phyloP scores from a whole-genome alignment of 2,888 invertebrate species.

The Gastracanthus pulcherrimus region DNA sequence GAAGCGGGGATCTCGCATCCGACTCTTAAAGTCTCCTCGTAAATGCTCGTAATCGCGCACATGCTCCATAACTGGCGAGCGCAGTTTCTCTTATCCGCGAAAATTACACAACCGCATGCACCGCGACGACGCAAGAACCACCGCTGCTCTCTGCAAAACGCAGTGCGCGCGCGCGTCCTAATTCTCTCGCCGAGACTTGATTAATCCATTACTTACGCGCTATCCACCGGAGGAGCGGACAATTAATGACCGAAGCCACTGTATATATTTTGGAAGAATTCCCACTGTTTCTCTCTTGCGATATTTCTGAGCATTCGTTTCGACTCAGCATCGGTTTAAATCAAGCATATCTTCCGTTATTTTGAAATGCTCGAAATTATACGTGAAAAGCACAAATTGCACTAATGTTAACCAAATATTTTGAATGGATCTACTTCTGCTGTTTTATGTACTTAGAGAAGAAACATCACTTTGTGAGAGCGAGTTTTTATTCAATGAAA shows the following conservation, averaged over 20 bases:
- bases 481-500: no score
- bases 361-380: neutral
- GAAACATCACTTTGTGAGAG: no score
- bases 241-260: conserved; percentile 23
- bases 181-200: conserved; percentile 60
- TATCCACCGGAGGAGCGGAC: neutral
- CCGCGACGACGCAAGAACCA: conserved; percentile 45
- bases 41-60: conserved; percentile 25
- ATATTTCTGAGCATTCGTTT: neutral
- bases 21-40: neutral
- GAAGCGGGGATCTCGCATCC: no score
- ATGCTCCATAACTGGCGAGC: neutral
- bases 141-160: conserved; percentile 33
- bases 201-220: conserved; percentile 63
- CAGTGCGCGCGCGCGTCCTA: conserved; percentile 38
- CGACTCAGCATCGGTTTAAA: neutral
- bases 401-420: no score
- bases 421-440: no score
- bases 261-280: neutral
- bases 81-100: conserved; percentile 41
- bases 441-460: no score
- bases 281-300: neutral
- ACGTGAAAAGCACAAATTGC: no score
- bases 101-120: conserved; percentile 44
- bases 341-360: neutral